These are phyloP conservation scores for Graphium colonna DNA, from an alignment of 2,888 invertebrate species.

Conservation along the genomic window DNA sequence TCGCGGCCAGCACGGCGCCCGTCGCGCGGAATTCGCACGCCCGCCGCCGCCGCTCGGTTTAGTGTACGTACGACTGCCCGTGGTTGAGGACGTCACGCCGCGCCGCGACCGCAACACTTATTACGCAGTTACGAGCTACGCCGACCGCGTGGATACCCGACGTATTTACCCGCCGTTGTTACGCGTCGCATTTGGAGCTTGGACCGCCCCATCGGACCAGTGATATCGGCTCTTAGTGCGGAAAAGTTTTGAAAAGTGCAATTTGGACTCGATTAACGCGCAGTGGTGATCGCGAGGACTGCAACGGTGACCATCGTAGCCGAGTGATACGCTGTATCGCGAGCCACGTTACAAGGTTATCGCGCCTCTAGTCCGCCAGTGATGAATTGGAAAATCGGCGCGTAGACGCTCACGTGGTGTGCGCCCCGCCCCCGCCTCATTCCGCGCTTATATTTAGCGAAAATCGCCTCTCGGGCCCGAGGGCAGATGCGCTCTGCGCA, in stretches of 20 bases:
- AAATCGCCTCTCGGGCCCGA: conserved; percentile 77
- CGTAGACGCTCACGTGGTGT: conserved; percentile 78
- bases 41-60: conserved; percentile 66
- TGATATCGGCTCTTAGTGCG: conserved; percentile 69
- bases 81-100: conserved; percentile 60
- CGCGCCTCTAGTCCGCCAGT: conserved; percentile 72
- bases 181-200: conserved; percentile 24
- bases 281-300: conserved; percentile 44
- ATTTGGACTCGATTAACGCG: conserved; percentile 50
- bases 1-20: conserved; percentile 55
- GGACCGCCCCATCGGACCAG: conserved; percentile 35
- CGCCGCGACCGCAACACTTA: conserved; percentile 60
- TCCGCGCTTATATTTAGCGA: conserved; percentile 77
- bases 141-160: conserved; percentile 70
- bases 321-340: conserved; percentile 60
- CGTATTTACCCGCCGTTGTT: conserved; percentile 33
- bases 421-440: conserved; percentile 74
- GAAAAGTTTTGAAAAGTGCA: conserved; percentile 62
- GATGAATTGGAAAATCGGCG: conserved; percentile 80
- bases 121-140: conserved; percentile 72
- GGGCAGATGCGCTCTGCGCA: conserved; percentile 58
- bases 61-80: conserved; percentile 75
- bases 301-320: conserved; percentile 52
- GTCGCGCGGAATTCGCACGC: conserved; percentile 65
- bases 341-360: conserved; percentile 79